These are phyloP conservation scores for Mus caroli DNA, from an alignment of 2,797 vertebrate species.

Conservation along the genomic window DNA sequence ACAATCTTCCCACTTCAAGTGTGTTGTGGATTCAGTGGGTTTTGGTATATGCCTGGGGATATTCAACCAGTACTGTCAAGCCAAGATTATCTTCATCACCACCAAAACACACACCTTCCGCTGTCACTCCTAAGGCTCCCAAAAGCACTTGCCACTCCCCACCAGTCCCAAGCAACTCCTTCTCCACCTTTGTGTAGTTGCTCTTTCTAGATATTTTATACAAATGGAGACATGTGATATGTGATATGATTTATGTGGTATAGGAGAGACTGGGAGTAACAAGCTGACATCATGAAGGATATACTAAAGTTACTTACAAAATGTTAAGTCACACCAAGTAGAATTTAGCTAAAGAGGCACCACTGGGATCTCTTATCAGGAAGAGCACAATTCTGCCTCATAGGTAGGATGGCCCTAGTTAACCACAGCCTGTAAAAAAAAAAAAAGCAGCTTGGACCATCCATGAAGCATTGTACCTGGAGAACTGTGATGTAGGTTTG, in stretches of 20 bases:
- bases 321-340: background rate
- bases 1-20: background rate
- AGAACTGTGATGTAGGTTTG: background rate
- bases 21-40: background rate
- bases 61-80: background rate
- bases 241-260: background rate
- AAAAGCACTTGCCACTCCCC: background rate
- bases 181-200: background rate
- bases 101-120: background rate
- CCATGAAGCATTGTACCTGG: background rate
- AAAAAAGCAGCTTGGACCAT: background rate
- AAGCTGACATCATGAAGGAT: background rate
- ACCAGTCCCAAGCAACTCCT: background rate
- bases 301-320: background rate
- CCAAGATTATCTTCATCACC: background rate
- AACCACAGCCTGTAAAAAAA: background rate
- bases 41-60: background rate
- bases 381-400: background rate
- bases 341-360: background rate
- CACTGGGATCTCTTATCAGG: background rate
- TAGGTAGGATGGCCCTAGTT: background rate
- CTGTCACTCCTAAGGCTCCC: background rate
- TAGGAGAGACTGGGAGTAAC: background rate
- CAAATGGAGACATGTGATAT: background rate
- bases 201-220: background rate